Base-by-base conservation (phyloP, 2,888 invertebrate species). In the Cryptus viduatorius region DNA sequence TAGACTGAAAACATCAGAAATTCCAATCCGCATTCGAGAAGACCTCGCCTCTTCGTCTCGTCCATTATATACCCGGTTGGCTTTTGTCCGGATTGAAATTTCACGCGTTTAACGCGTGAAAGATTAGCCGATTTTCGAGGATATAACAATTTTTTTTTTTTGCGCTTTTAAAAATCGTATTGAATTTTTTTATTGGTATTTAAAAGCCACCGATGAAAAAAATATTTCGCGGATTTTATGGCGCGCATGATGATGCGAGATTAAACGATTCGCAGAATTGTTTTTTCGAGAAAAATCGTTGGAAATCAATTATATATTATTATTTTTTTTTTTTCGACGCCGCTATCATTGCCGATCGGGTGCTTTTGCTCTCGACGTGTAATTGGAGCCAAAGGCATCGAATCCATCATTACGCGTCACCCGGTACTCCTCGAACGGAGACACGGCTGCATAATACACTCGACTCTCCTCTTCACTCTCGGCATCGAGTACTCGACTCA, bases 1-100 rank as follows among this genome's bases (percentile, higher is more conserved):
- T 71, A 86, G 69, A 71, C 72, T 73, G 59, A 79, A 79, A 84
- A 84, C 81, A 78, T 77, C 79, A 76, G 68, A 86, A 86, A 86
- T 85, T 86, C 85, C 85, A 83, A 77, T 78, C 71, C 78, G 79
- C 82, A 78, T 83, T 78, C 82, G 80, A 71, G 75, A 71, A 69
- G 76, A 53, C 73, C 73, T 75, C 80, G 72, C 73, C 72, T 79
- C 73, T 24, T 76, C 69, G 73, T 37, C 75, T 42, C 71, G 68
- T 83, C 78, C 82, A 84, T 81, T 78, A 78, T 79, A 79, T 46
- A 56, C 24, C 24, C 24, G 24, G 24, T 2, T 24, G 24, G 24
- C 24, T 24, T 24, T 24, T 24, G 24, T 24, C 24, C 24, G 24
- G 24, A 24, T 24, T 24, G 24, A 24, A 24, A 24, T 24, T 24